Percentiles rank a stretch among this genome's conserved stretches.
phyloP scores from a whole-genome alignment of 2,888 invertebrate genomes.

The Cyclophora albipunctata region DNA sequence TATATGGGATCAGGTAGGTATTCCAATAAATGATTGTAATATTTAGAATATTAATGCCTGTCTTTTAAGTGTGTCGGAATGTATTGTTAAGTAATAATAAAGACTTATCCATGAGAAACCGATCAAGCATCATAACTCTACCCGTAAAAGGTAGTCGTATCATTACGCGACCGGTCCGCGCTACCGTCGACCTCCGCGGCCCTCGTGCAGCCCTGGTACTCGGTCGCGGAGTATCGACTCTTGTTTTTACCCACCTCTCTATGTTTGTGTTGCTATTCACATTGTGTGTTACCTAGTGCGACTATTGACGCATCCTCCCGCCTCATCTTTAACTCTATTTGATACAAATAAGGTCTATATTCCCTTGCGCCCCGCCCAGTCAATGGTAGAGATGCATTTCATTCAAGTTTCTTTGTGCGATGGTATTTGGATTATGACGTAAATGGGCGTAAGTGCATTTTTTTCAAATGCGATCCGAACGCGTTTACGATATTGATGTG shows the following conservation, averaged over 20 bases:
- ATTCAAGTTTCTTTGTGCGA: conserved; percentile 55
- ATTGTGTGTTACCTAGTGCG: conserved; percentile 39
- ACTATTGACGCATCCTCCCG: conserved; percentile 19
- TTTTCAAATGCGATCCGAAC: conserved; percentile 17
- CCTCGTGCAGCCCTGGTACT: conserved; percentile 59
- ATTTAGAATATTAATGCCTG: neutral
- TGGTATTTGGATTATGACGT: conserved; percentile 55
- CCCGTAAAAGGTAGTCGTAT: conserved; percentile 70
- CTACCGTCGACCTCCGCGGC: conserved; percentile 50
- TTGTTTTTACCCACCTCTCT: conserved; percentile 59
- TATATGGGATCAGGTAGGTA: neutral
- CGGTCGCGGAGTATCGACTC: conserved; percentile 39
- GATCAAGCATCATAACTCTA: conserved; percentile 54
- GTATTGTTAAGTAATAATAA: neutral
- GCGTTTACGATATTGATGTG: conserved; percentile 22
- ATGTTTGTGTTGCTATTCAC: conserved; percentile 61
- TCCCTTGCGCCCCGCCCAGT: conserved; percentile 26
- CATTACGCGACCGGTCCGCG: conserved; percentile 65
- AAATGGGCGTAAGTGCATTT: conserved; percentile 29
- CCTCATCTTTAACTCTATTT: conserved; percentile 16
- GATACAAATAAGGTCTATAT: conserved; percentile 12
- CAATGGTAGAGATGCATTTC: conserved; percentile 56
- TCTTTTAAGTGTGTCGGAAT: neutral
- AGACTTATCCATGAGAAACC: conserved; percentile 46
- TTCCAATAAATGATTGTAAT: neutral